A percentile compares a stretch with the other conserved stretches of the same genome.
These are phyloP conservation scores for Micrasema longulum DNA, from an alignment of 1,140 invertebrate species.

Conservation along the genomic window DNA sequence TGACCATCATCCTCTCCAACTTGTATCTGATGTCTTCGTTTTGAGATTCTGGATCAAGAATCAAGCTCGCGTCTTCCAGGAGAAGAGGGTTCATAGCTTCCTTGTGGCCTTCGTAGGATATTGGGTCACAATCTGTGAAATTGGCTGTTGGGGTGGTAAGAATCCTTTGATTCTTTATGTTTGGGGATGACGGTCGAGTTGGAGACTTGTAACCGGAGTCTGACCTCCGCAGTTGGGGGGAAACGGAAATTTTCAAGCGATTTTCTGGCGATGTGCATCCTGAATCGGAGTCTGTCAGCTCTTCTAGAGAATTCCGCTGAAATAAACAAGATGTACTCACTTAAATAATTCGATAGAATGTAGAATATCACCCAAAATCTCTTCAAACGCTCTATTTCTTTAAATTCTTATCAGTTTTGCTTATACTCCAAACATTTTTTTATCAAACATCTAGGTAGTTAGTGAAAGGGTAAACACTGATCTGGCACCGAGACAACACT, in stretches of 20 bases:
- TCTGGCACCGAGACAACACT: no score
- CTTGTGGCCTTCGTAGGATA: conserved; percentile 28
- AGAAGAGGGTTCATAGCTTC: conserved; percentile 21
- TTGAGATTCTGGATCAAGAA: conserved; percentile 15
- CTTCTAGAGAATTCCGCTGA: conserved; percentile 54
- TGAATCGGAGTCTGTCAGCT: conserved; percentile 67
- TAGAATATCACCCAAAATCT: no score
- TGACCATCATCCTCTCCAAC: conserved; percentile 55
- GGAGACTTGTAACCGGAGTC: conserved; percentile 68
- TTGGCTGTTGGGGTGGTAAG: conserved; percentile 55
- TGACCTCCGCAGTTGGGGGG: conserved; percentile 67
- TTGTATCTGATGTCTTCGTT: conserved; percentile 48
- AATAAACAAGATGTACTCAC: conserved; percentile 28
- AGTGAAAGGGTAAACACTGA: no score
- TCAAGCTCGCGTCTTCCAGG: not conserved
- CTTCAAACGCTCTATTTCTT: no score
- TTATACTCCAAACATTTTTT: no score
- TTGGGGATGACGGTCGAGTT: conserved; percentile 60
- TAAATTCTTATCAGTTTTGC: no score
- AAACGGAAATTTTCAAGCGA: conserved; percentile 66
- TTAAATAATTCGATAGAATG: not conserved
- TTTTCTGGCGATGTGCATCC: conserved; percentile 68
- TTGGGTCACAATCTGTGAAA: conserved; percentile 48
- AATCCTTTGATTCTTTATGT: conserved; percentile 62
- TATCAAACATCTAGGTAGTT: no score